Evolutionary conservation across 2,888 invertebrate species (phyloP).

Genomic region (Cordilura impudica): DNA sequence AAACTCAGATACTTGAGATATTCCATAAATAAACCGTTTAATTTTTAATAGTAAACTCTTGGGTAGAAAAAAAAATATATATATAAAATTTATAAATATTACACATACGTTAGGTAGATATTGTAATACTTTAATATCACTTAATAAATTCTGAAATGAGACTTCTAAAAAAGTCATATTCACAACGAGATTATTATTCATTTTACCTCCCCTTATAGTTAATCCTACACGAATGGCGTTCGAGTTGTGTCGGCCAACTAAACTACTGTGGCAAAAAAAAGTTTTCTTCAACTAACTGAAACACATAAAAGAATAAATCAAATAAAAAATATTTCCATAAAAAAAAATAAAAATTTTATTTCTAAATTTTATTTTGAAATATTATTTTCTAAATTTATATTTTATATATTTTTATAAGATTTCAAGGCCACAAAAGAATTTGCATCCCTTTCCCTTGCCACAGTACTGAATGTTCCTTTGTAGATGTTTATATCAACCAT

Average conservation of each 20-base stretch:
- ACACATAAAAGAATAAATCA: slow-evolving; percentile 13
- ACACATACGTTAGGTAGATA: background rate
- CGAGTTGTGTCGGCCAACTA: too few relatives aligned
- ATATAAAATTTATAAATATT: background rate
- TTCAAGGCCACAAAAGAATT: background rate
- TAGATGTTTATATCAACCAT: slow-evolving; percentile 16
- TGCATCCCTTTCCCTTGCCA: background rate
- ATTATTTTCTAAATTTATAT: background rate
- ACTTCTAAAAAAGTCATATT: too few relatives aligned
- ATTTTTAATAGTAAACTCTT: too few relatives aligned
- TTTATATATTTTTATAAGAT: background rate
- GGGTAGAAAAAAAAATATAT: too few relatives aligned
- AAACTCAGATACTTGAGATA: too few relatives aligned
- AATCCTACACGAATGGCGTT: too few relatives aligned
- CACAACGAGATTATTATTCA: too few relatives aligned
- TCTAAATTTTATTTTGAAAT: background rate
- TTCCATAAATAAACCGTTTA: too few relatives aligned
- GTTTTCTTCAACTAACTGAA: background rate
- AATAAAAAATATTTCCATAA: slow-evolving; percentile 16
- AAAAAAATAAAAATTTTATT: too few relatives aligned
- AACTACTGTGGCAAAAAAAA: background rate
- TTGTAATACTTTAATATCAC: background rate
- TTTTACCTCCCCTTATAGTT: background rate
- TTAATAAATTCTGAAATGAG: too few relatives aligned
- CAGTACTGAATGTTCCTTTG: background rate